These are phyloP conservation scores for Henricia sp. DNA, from an alignment of 53 echinoderm and acorn worm genomes.

Conservation along the genomic window DNA sequence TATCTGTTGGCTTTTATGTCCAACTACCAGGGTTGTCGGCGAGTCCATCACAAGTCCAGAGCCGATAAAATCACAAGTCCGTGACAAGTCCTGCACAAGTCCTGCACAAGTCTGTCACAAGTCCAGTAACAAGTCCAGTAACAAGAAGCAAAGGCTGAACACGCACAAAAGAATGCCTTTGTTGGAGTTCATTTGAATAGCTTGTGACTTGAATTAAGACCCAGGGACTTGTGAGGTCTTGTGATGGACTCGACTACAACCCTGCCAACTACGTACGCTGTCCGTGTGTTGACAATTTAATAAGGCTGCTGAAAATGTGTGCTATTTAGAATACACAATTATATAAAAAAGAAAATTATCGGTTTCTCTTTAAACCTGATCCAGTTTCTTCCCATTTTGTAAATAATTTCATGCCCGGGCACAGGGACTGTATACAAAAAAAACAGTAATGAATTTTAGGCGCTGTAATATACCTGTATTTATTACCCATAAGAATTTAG, in stretches of 20 bases:
- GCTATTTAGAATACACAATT: not conserved
- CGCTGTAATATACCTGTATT: constrained; percentile 30
- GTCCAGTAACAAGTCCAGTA: no score
- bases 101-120: no score
- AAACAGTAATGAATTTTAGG: not conserved
- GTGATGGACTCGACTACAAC: not conserved
- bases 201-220: no score
- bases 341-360: not conserved
- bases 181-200: no score
- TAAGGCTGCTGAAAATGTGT: not conserved
- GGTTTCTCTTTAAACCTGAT: not conserved
- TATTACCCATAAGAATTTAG: not conserved
- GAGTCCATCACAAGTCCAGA: no score
- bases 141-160: no score
- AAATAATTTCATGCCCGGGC: constrained; percentile 10
- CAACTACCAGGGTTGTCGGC: no score
- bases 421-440: constrained; percentile 21
- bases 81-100: no score
- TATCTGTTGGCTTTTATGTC: no score
- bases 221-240: not conserved
- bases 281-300: not conserved
- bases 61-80: no score
- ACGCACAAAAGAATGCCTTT: no score
- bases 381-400: constrained; percentile 8
- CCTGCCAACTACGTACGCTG: not conserved